These are phyloP conservation scores for Taphrorychus bicolor DNA, from an alignment of 2,888 invertebrate species.

Conservation along the genomic window DNA sequence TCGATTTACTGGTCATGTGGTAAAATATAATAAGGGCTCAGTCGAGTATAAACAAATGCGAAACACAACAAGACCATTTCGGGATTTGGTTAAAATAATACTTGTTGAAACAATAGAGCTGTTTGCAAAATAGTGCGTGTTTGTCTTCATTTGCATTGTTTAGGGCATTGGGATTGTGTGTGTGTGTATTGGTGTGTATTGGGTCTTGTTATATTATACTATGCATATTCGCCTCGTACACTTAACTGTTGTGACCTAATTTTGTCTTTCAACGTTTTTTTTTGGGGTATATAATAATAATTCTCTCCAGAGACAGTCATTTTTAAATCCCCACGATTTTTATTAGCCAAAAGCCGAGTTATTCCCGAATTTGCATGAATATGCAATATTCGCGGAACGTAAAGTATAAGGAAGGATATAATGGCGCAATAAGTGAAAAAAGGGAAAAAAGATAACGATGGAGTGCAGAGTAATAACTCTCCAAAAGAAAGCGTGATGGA, in stretches of 20 bases:
- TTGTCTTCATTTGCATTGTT: background rate
- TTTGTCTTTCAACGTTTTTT: background rate
- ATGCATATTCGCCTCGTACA: no score
- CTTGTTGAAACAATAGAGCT: background rate
- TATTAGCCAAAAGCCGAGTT: slow-evolving; percentile 27
- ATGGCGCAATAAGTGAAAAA: slow-evolving; percentile 24
- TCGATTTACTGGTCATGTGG: no score
- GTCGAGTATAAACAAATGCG: background rate
- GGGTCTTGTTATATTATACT: no score
- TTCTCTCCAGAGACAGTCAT: slow-evolving; percentile 14
- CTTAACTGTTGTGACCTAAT: no score
- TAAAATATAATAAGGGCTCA: no score
- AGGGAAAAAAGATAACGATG: slow-evolving; percentile 6
- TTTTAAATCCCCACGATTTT: slow-evolving; percentile 28
- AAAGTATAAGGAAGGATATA: slow-evolving; percentile 29
- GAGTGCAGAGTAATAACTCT: slow-evolving; percentile 13
- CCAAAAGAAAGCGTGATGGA: no score
- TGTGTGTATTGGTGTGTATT: no score
- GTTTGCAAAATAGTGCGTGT: background rate
- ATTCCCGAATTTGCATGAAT: slow-evolving; percentile 31
- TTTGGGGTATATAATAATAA: slow-evolving; percentile 7
- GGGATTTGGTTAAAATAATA: background rate
- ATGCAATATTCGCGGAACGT: slow-evolving; percentile 26
- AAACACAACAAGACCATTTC: background rate
- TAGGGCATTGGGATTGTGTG: background rate